These are phyloP conservation scores for Oryzias sinensis DNA, from an alignment of 2,797 vertebrate species.

Conservation along the genomic window DNA sequence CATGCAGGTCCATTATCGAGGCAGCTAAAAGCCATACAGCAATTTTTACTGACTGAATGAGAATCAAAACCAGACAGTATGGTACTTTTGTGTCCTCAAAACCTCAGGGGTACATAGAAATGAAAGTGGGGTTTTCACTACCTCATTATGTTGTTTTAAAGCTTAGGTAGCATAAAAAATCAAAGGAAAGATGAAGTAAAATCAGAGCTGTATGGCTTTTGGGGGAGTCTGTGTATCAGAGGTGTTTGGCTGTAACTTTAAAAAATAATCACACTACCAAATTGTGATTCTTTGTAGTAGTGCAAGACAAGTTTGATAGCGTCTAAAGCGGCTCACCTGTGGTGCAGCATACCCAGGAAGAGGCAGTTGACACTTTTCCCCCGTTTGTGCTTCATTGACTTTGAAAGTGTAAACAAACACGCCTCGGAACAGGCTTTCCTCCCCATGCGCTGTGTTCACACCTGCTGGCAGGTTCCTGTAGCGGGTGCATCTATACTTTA, in stretches of 20 bases:
- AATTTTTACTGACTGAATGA: not conserved
- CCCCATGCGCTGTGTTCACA: slow-evolving; percentile 50
- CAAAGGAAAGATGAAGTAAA: slow-evolving; percentile 3
- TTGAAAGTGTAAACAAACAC: slow-evolving; percentile 53
- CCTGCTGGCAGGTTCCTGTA: slow-evolving; percentile 58
- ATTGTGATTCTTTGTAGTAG: not conserved
- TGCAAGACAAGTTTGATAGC: slow-evolving; percentile 1
- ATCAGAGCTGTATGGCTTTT: not conserved
- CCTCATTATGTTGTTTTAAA: not conserved
- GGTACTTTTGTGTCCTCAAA: not conserved
- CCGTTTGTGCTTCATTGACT: slow-evolving; percentile 45
- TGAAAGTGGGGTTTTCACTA: not conserved
- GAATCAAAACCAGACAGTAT: not conserved
- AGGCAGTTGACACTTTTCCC: slow-evolving; percentile 39
- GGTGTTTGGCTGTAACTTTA: not conserved
- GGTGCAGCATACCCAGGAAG: slow-evolving; percentile 23
- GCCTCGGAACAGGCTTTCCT: slow-evolving; percentile 43
- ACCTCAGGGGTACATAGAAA: not conserved
- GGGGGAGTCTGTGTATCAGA: too few species aligned
- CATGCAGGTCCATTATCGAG: not conserved
- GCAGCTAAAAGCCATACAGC: not conserved
- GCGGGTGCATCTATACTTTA: slow-evolving; percentile 49
- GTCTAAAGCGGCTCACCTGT: slow-evolving; percentile 19
- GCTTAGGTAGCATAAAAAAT: not conserved
- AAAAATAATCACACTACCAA: slow-evolving; percentile 3